Base-by-base conservation (phyloP, 2,113 vertebrate genomes). In the Willisornis vidua region DNA sequence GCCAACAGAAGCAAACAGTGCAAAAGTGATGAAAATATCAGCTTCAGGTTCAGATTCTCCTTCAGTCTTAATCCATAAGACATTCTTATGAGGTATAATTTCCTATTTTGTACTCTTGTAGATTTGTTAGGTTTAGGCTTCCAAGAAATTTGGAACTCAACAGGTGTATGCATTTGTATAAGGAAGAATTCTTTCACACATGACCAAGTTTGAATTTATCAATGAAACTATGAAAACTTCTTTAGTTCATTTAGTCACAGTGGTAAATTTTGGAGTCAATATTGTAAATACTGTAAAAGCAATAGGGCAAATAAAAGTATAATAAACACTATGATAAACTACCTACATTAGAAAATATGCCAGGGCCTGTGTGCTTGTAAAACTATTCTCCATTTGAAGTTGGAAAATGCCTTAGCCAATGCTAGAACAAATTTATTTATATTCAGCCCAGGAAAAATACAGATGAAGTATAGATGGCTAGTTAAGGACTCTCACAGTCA, bases 201-300 rank as follows among this genome's bases (percentile, higher is more conserved):
- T 23, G 15, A 63, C 26, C 3, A 3, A 75, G 46, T 67, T 51
- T 92, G 57, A 58, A 45, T 81, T 57, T 5, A 67, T 66, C 58
- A 62, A 22, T 90, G 63, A 92, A 94, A 75, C 43, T 55, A 19
- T 88, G 75, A 88, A 92, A 90, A 45, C 25, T 89, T 51, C 35
- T 87, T 79, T 91, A 73, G 55, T 85, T 75, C 4, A 31, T 65
- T 87, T 89, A 78, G 68, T 71, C 80, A 82, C 29, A 51, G 20
- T 63, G 33, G 24, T 80, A 89, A 86, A 72, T 57, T 33, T 45
- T 68, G 35, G 35, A 86, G 31, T 87, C 46, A 35, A 37, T 81
- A 85, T 39, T 29, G 23, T 26, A 93, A 91, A 77, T 48, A 63
- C 3, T 46, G 25, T 74, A 67, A 78, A 93, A 81, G 12, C 66